Evolutionary conservation across 2,888 invertebrate species (phyloP).

Genomic region (Neocrepidodera transversa): DNA sequence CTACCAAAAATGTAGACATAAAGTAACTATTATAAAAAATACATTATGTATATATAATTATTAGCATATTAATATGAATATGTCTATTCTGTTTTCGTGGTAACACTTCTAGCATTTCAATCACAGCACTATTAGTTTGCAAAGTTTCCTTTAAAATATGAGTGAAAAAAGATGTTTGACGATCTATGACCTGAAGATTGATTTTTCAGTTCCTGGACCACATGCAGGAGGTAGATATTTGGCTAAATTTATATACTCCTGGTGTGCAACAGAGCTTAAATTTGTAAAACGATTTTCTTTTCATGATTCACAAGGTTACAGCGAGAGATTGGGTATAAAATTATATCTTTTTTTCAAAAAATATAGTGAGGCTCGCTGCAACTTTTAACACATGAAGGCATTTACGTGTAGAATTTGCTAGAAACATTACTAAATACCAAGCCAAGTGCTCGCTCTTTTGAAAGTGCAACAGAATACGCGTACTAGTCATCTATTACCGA

Average conservation of each 20-base stretch:
- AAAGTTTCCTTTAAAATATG: slow-evolving; percentile 28
- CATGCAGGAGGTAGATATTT: slow-evolving; percentile 41
- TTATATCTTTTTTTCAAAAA: slow-evolving; percentile 37
- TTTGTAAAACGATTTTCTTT: slow-evolving; percentile 6
- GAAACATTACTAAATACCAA: slow-evolving; percentile 23
- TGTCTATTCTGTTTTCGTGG: slow-evolving; percentile 23
- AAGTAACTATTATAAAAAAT: slow-evolving; percentile 30
- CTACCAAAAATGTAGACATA: slow-evolving; percentile 20
- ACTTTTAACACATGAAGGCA: slow-evolving; percentile 36
- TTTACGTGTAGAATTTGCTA: slow-evolving; percentile 33
- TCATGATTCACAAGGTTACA: slow-evolving; percentile 32
- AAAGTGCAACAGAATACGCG: slow-evolving; percentile 42
- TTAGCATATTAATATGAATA: slow-evolving; percentile 11
- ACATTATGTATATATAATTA: slow-evolving; percentile 22
- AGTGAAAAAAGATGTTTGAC: slow-evolving; percentile 4
- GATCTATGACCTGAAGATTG: slow-evolving; percentile 5
- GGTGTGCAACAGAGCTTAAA: slow-evolving; percentile 31
- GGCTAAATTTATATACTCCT: slow-evolving; percentile 36
- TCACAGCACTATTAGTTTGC: slow-evolving; percentile 35
- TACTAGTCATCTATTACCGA: slow-evolving; percentile 29
- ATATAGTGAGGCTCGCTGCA: slow-evolving; percentile 40
- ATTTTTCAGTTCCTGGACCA: slow-evolving; percentile 18
- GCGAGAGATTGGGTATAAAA: slow-evolving; percentile 37
- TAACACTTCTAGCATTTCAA: slow-evolving; percentile 21
- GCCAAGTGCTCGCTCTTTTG: slow-evolving; percentile 33